Evolutionary conservation across 1,140 invertebrate species (phyloP), one percentile per base, ranked within the genome.

Genomic region (Choristoneura fumiferana): DNA sequence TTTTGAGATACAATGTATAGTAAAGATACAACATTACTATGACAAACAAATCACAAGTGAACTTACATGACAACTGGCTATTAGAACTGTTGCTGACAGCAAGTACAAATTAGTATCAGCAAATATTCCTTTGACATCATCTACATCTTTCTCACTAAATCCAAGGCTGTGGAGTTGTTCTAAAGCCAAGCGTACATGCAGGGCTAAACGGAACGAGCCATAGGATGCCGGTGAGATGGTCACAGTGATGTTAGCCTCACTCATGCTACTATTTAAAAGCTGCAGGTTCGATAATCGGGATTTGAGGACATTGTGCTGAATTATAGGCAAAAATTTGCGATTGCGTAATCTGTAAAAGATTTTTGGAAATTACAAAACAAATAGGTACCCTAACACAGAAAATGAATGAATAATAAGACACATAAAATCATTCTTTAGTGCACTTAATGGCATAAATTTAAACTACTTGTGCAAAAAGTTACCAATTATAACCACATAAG

Each of bases 61-160:
- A 92, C 95, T 94, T 92, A 98, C 97, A 93, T 99, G 98, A 73
- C 98, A 91, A 59, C 96, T 95, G 39, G 97, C 95, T 62, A 99
- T 95, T 66, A 97, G 91, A 67, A 99, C 93, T n/a, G 98, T 99
- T 29, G 95, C 91, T 67, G 95, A 94, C n/a, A 99, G 86, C 45
- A 99, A 91, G 84, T 97, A 97, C 8, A 99, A 90, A 88, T 98
- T 99, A 0, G 97, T 99, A 73, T 99, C 98, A 0, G 95, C 94
- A 90, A 99, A 99, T 72, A 99, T 96, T 49, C 95, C 95, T 89
- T 99, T 99, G 0, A 99, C 94, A 91, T 99, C 98, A 90, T 99
- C 98, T 39, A 98, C 91, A 89, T 99, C 98, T 87, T 98, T 98
- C 45, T 95, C 93, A 45, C 94, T 95, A 73, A 99, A 99, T 13